Evolutionary conservation across 2,113 vertebrate species (phyloP), one percentile per base, ranked within the genome.

Genomic region (Caranx ignobilis): DNA sequence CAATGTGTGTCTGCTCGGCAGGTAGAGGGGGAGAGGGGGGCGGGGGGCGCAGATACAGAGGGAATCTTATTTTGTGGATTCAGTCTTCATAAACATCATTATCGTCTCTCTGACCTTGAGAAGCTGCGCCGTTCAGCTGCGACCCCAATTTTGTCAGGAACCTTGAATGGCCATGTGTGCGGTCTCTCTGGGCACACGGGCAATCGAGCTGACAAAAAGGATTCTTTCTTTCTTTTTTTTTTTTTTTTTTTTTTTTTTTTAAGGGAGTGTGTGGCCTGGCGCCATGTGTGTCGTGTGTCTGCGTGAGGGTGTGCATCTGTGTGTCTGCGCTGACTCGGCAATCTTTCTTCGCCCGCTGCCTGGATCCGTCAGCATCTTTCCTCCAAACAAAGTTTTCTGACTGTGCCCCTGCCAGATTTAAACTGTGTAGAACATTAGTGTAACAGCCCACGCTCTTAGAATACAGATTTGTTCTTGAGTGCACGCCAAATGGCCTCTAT

Each of bases 31-130:
- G 81, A 26, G 26, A 26, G 26, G 26, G 26, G 26, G 26, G 26
- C 1, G 26, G 26, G 26, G 26, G 26, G 26, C 26, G 26, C 26
- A 26, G 79, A 83, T 80, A 81, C 83, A 84, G 85, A 85, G 66
- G 66, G 71, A 91, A 88, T 88, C 68, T 82, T 82, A 90, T 91
- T 91, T 89, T 69, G 86, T 83, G 89, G 87, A 90, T 89, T 91
- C 87, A 82, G 81, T 89, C 90, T 89, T 91, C 84, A 91, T 91
- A 91, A 92, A 92, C 91, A 90, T 92, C 92, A 88, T 94, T 91
- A 92, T 92, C 90, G 79, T 90, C 87, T 89, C 50, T 15, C 79
- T 37, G 85, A 93, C 91, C 87, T 90, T 81, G 75, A 76, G 79
- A 78, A 47, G 59, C 79, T 16, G 45, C 13, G 34, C 87, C 54